Evolutionary conservation across 2,113 vertebrate genomes (phyloP), one percentile per base, ranked within the genome.

Genomic region (Melanerpes aurifrons): DNA sequence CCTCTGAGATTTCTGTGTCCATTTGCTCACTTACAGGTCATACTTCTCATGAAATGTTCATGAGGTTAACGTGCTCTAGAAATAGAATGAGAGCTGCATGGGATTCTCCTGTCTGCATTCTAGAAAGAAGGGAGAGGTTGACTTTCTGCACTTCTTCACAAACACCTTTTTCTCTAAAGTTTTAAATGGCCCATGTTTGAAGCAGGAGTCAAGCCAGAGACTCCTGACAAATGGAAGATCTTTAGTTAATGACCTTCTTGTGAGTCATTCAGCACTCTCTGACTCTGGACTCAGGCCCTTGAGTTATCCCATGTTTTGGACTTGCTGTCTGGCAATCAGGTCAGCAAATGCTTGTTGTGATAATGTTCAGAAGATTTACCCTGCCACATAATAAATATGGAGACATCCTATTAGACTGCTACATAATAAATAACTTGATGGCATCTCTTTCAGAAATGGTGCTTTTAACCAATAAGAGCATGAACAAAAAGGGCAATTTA

Each of bases 401-500:
- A 45, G 43, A 45, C 43, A 45, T 45, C 15, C 43, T 45, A 76
- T 82, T 88, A 50, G 37, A 62, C 26, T 64, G 64, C 86, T 87
- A 82, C 1, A 3, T 43, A 56, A 21, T 5, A 35, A 89, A 67
- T 83, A 90, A 91, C 80, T 32, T 69, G 82, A 86, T 56, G 19
- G 22, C 15, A 45, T 18, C 59, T 91, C 94, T 74, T 80, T 25
- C 26, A 35, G 28, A 73, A 90, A 24, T 85, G 15, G 3, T 67
- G 78, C 31, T 74, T 74, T 58, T 76, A 82, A 72, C 32, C 81
- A 74, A 14, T 45, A 21, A 80, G 26, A 73, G 11, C 22, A 35
- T 11, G n/a, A 90, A 62, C 48, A 74, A 88, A 93, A 90, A 94
- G 25, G 50, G 72, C 54, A 57, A 53, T 87, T 89, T 86, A 64